Percentiles rank a stretch among this genome's conserved stretches.
Conservation (phyloP, 2,113 vertebrate species). For the Leuciscus idus region DNA sequence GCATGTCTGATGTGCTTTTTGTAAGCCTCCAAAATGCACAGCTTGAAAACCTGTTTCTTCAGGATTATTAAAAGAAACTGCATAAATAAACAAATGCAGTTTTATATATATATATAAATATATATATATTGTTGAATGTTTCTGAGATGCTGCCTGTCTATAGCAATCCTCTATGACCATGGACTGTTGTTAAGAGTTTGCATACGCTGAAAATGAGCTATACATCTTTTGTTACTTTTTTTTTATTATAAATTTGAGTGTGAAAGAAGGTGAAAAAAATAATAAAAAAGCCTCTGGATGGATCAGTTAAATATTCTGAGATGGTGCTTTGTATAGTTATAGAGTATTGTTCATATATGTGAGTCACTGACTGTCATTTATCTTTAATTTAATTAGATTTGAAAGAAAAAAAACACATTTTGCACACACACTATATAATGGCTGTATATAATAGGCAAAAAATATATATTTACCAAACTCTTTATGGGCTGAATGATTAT, state of each 20-base stretch:
- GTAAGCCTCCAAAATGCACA: conserved; percentile 45
- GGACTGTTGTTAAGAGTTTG: conserved; percentile 77
- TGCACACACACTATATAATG: conserved; percentile 66
- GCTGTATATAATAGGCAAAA: conserved; percentile 62
- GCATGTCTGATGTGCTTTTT: conserved; percentile 42
- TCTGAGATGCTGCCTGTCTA: conserved; percentile 73
- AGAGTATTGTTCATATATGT: conserved; percentile 75
- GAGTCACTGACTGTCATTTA: conserved; percentile 78
- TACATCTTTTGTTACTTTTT: conserved; percentile 56
- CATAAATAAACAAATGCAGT: conserved; percentile 32
- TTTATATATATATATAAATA: conserved; percentile 31
- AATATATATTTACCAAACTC: conserved; percentile 59
- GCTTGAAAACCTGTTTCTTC: conserved; percentile 34
- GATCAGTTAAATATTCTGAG: conserved; percentile 67
- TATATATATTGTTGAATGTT: conserved; percentile 72
- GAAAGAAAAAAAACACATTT: conserved; percentile 51
- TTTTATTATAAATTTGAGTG: conserved; percentile 48
- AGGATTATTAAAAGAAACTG: conserved; percentile 29
- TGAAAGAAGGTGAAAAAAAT: conserved; percentile 56
- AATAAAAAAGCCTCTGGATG: conserved; percentile 49
- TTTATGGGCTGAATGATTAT: conserved; percentile 55
- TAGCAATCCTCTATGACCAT: conserved; percentile 74
- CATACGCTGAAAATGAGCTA: conserved; percentile 66
- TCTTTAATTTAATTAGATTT: conserved; percentile 78
- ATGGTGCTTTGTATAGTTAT: conserved; percentile 81